Conservation (phyloP, 2,113 vertebrate genomes). For the Hypocryptadius cinnamomeus region DNA sequence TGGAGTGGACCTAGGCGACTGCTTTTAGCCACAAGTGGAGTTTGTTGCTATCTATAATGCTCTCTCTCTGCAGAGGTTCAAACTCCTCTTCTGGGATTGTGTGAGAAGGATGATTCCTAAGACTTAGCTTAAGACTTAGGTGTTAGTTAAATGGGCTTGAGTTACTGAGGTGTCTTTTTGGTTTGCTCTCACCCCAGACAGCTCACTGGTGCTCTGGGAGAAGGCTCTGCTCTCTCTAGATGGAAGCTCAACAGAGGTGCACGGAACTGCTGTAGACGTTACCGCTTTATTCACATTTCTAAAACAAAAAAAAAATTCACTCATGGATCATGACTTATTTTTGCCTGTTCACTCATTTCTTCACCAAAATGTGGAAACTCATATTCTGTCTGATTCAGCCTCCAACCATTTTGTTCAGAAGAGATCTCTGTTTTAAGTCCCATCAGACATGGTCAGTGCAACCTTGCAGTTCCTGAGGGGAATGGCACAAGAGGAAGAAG, state of each 20-base stretch:
- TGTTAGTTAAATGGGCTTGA: background rate
- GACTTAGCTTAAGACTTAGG: background rate
- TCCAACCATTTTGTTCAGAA: background rate
- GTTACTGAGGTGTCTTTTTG: background rate
- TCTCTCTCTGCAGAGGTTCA: background rate
- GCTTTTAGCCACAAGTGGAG: background rate
- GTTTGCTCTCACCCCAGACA: background rate
- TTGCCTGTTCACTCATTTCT: background rate
- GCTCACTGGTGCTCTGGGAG: background rate
- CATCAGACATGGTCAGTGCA: background rate
- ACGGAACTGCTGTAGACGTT: background rate
- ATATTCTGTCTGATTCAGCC: background rate
- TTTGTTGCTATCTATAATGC: background rate
- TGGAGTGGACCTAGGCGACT: background rate
- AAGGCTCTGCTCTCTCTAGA: background rate
- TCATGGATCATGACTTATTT: background rate
- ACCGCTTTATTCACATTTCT: background rate
- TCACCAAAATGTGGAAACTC: background rate
- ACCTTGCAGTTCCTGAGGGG: background rate
- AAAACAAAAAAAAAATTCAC: accelerated
- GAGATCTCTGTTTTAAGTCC: background rate
- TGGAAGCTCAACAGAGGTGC: background rate
- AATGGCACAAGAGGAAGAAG: background rate
- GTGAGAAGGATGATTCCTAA: background rate
- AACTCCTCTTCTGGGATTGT: background rate